Base-by-base conservation (phyloP, 1,140 invertebrate species). In the Brachionus calyciflorus region DNA sequence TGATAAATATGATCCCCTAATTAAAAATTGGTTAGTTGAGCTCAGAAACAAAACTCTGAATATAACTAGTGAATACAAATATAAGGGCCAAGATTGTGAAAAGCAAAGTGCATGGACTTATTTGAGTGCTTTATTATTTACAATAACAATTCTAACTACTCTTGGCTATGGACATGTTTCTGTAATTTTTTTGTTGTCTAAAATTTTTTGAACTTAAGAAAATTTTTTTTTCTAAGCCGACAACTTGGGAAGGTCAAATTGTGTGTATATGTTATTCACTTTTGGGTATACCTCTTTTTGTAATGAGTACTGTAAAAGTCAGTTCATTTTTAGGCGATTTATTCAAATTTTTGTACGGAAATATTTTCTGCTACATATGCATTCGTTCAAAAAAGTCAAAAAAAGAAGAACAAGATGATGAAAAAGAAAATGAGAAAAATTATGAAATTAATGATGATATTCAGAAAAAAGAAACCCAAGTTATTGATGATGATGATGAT, bases 11-110 rank as follows among this genome's bases (percentile, higher is more conserved):
- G 17, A 51, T 30, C 69, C 46, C 17, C 17, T 28, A 26, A n/a
- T 73, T 12, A 51, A 6, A 21, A 14, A 73, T 19, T 51, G 51
- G 69, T 26, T 73, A 3, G 24, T 30, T 17, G 46, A 73, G 19
- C 51, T 73, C 12, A 7, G 69, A 51, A 26, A 73, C 1, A 12
- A 73, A 40, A 3, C 28, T 40, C 28, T 73, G 7, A 73, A 55
- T 30, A 73, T 73, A 6, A 53, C 7, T 26, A 21, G n/a, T 33
- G 10, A 55, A 9, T 41, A 17, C 7, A 24, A 26, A 44, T 76
- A 76, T 19, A 44, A 12, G 21, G 73, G 73, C 3, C 73, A 76
- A 76, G 51, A 76, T 76, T 76, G 73, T 76, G 49, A 40, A 48
- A 55, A 55, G 12, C 41, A 55, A 26, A 40, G 30, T 30, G 30